Conservation (phyloP, 2,797 vertebrate genomes). For the Hoplostethus atlanticus region DNA sequence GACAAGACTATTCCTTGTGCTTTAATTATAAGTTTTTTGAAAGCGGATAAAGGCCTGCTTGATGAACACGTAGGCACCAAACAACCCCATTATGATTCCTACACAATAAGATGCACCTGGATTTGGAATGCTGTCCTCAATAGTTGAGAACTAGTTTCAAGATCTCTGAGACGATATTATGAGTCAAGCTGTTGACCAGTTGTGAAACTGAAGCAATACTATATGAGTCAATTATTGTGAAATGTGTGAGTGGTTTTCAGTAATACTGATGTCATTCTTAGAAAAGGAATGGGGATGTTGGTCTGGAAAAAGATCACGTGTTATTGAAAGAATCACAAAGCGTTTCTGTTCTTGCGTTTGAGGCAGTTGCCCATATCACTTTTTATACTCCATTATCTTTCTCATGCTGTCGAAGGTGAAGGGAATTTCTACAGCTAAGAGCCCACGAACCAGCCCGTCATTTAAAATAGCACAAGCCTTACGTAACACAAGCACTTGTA, state of each 20-base stretch:
- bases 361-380: neutral
- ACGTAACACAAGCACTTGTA: neutral
- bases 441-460: neutral
- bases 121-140: neutral
- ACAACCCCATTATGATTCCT: neutral
- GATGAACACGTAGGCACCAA: neutral
- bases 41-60: too few species aligned
- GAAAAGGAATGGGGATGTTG: conserved; percentile 45
- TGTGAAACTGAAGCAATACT: conserved; percentile 1
- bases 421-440: neutral
- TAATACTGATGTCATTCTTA: conserved; percentile 29
- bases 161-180: neutral
- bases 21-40: neutral
- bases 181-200: neutral
- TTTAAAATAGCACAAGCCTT: neutral
- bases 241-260: conserved; percentile 39
- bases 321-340: conserved; percentile 30
- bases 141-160: neutral
- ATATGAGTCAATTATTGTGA: conserved; percentile 42
- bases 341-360: conserved; percentile 14
- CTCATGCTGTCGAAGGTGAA: neutral
- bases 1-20: neutral
- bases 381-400: neutral
- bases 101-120: neutral
- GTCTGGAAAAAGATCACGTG: conserved; percentile 12